Conservation (phyloP, 2,113 vertebrate genomes). For the Tor tambroides region DNA sequence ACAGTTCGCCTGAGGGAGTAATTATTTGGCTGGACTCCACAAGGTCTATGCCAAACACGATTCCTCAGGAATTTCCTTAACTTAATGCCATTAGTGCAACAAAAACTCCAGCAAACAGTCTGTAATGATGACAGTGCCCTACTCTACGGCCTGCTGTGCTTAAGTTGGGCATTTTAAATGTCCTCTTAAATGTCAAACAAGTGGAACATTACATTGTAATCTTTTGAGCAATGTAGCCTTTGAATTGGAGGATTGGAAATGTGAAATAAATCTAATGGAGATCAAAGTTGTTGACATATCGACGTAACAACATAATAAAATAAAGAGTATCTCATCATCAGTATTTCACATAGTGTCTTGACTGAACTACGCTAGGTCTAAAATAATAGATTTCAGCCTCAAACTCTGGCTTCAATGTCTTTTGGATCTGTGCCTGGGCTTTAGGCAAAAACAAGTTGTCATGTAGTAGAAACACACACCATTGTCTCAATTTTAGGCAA, state of each 20-base stretch:
- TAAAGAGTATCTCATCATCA: not conserved
- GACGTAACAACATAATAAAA: not conserved
- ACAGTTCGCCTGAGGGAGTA: slow-evolving; percentile 49
- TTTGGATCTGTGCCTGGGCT: slow-evolving; percentile 14
- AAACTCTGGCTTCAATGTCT: not conserved
- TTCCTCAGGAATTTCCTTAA: slow-evolving; percentile 55
- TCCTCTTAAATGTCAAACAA: slow-evolving; percentile 21
- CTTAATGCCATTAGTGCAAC: slow-evolving; percentile 49
- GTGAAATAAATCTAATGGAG: not conserved
- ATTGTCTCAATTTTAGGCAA: not conserved
- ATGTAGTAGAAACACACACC: not conserved
- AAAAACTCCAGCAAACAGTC: not conserved
- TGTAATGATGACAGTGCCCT: slow-evolving; percentile 9
- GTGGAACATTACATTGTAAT: not conserved
- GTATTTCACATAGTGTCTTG: not conserved
- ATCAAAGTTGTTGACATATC: not conserved
- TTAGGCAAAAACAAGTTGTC: not conserved
- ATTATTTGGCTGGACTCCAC: slow-evolving; percentile 57
- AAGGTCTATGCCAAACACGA: slow-evolving; percentile 52
- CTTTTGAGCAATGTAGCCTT: not conserved
- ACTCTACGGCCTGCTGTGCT: not conserved
- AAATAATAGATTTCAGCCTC: not conserved
- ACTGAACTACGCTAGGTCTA: not conserved
- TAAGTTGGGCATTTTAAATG: slow-evolving; percentile 8
- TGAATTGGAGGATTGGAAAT: not conserved